Base-by-base conservation (phyloP, 1,140 invertebrate genomes). In the Aphidius ervi region DNA sequence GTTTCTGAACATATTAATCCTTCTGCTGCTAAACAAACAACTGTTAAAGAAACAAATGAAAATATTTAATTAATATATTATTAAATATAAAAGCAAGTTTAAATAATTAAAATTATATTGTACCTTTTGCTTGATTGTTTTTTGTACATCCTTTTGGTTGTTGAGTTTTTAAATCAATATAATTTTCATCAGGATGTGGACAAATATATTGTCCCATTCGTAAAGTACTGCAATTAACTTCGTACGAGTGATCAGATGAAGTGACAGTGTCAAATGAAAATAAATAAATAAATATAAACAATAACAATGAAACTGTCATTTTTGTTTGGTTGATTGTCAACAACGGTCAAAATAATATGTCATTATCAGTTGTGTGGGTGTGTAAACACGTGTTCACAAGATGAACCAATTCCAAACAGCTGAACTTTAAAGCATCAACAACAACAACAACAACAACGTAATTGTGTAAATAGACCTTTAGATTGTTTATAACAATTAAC, bases 101-200 rank as follows among this genome's bases (percentile, higher is more conserved):
- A 6, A 48, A 9, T 47, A 16, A 16, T 16, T 16, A 0, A 0
- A 16, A 16, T 16, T 16, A 16, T 58, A 52, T 49, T 10, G 43
- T 82, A 93, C 91, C 85, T 84, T 87, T 85, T 46, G 91, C 91
- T 76, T 84, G 85, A 68, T 91, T 91, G 70, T 93, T 84, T 72
- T 86, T 85, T 9, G 85, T 87, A 76, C 95, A 98, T 43, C 88
- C 90, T 65, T 75, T 80, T 43, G 90, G 87, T 72, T 97, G 94
- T 76, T 98, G 95, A 4, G 95, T 97, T 71, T 89, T 86, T 5
- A 86, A 84, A 81, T 97, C 94, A 70, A 98, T 95, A 64, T 89
- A 86, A 69, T 88, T 83, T 68, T 84, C 82, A 58, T 81, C 81
- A 9, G 92, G 92, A 82, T 93, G 88, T 10, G 88, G 87, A 78